Evolutionary conservation across 1,140 invertebrate species (phyloP).

Genomic region (Euura saliciscinereae): DNA sequence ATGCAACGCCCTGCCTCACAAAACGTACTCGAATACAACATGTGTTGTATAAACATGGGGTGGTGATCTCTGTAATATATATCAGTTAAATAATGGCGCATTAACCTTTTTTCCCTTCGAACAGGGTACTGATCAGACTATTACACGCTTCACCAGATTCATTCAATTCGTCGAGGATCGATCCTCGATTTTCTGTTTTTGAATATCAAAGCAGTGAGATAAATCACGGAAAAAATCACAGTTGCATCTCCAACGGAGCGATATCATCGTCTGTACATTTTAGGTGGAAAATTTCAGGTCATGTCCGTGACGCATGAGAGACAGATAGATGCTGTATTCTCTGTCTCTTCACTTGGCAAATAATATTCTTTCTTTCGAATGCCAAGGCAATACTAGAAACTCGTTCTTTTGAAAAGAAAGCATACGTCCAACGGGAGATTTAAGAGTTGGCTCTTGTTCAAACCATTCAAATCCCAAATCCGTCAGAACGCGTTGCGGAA

Average conservation of each 20-base stretch:
- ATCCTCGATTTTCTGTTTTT: too few relatives aligned
- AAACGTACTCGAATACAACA: neutral
- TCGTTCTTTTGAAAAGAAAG: neutral
- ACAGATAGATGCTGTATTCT: neutral
- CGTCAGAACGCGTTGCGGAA: too few relatives aligned
- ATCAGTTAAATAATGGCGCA: too few relatives aligned
- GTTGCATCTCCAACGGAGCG: too few relatives aligned
- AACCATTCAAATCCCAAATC: neutral
- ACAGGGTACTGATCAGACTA: too few relatives aligned
- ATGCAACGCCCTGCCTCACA: neutral
- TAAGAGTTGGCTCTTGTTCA: neutral
- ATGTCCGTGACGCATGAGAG: neutral
- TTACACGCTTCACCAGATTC: too few relatives aligned
- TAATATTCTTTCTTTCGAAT: slow-evolving; percentile 6
- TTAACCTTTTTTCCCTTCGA: too few relatives aligned
- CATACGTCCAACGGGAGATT: neutral
- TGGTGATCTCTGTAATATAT: too few relatives aligned
- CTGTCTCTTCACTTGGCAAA: neutral
- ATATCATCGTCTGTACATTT: too few relatives aligned
- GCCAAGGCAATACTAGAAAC: neutral
- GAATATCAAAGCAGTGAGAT: too few relatives aligned
- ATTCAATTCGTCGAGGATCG: too few relatives aligned
- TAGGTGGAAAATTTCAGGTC: neutral
- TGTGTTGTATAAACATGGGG: neutral
- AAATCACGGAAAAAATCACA: too few relatives aligned